phyloP scores from a whole-genome alignment of 2,888 invertebrate genomes.

The Cyclophora punctaria region DNA sequence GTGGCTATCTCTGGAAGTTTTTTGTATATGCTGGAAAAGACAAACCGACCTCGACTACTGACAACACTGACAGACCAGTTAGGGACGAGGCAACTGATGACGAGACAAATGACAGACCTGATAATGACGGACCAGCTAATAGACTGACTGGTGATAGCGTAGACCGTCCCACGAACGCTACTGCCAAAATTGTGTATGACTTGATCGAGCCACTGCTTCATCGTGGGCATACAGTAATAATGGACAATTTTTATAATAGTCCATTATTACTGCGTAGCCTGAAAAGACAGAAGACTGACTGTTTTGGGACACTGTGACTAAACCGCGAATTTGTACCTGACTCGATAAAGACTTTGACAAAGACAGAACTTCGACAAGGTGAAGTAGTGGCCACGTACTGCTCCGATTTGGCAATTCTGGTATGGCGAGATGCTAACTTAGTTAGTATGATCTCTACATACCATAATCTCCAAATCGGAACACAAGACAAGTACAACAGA shows the following conservation, averaged over 20 bases:
- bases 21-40: not conserved
- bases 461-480: conserved; percentile 9
- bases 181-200: conserved; percentile 4
- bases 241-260: too few species aligned
- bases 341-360: conserved; percentile 9
- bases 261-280: not conserved
- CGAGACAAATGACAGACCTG: not conserved
- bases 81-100: not conserved
- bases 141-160: not conserved
- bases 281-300: conserved; percentile 7
- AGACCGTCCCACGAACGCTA: conserved; percentile 2
- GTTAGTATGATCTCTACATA: conserved; percentile 21
- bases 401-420: conserved; percentile 36
- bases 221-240: conserved; percentile 5
- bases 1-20: conserved; percentile 1
- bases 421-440: conserved; percentile 31
- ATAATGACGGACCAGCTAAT: not conserved
- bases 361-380: conserved; percentile 12
- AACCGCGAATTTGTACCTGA: conserved; percentile 18
- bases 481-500: conserved; percentile 5
- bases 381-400: conserved; percentile 12
- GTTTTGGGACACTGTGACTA: conserved; percentile 12
- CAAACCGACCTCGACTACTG: not conserved
- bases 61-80: not conserved
- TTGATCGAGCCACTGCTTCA: conserved; percentile 6